Percentiles rank a stretch among this genome's conserved stretches.
Conservation (phyloP, 2,113 vertebrate genomes). For the Mormyrus iriodes region DNA sequence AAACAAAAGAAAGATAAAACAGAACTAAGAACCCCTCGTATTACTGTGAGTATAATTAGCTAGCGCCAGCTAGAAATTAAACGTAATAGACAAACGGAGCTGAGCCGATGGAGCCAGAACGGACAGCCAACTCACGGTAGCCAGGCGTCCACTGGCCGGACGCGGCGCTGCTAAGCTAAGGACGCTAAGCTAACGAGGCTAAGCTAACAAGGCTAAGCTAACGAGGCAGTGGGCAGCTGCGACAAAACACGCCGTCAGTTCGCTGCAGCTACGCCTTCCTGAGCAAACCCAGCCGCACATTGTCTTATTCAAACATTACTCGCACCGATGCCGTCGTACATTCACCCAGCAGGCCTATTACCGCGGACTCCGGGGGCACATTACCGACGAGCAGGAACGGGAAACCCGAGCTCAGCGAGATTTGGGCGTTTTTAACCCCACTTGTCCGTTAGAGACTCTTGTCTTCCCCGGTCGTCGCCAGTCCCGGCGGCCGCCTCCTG, state of each 20-base stretch:
- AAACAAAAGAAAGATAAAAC: neutral
- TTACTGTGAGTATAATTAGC: neutral
- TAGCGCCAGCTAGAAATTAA: neutral
- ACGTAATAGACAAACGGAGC: neutral
- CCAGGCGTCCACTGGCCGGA: neutral
- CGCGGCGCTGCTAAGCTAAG: neutral
- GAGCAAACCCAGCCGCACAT: neutral
- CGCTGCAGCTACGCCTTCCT: neutral
- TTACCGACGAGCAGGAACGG: neutral
- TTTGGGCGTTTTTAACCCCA: slow-evolving; percentile 17
- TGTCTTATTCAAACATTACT: neutral
- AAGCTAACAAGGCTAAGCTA: slow-evolving; percentile 10
- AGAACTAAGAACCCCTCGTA: neutral
- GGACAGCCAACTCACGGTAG: neutral
- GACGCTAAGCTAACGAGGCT: neutral
- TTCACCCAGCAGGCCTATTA: neutral
- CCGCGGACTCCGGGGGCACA: neutral
- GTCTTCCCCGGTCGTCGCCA: neutral
- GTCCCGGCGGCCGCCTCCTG: slow-evolving; percentile 56
- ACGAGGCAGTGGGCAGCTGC: slow-evolving; percentile 19
- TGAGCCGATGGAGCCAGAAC: neutral
- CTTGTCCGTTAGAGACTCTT: neutral
- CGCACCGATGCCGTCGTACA: neutral
- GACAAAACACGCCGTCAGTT: neutral
- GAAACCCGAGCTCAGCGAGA: slow-evolving; percentile 33